phyloP scores from a whole-genome alignment of 2,113 vertebrate genomes.

The Anolis carolinensis region DNA sequence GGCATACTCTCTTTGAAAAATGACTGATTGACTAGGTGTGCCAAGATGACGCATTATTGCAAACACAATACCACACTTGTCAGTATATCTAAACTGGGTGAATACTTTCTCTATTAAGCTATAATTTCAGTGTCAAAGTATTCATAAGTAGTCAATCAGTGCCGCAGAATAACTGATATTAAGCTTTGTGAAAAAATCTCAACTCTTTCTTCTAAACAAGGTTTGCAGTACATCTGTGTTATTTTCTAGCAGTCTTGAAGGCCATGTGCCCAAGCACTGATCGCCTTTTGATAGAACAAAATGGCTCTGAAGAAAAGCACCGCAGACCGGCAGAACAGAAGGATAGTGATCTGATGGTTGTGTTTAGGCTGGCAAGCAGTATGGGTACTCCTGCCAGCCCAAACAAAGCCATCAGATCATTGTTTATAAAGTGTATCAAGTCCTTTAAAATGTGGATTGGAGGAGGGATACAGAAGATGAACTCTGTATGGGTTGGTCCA shows the following conservation, averaged over 20 bases:
- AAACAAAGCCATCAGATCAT: constrained; percentile 40
- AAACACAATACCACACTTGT: not conserved
- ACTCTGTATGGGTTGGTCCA: constrained; percentile 14
- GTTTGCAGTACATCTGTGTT: constrained; percentile 11
- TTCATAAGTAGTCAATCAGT: not conserved
- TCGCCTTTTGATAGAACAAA: not conserved
- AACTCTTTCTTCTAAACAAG: constrained; percentile 38
- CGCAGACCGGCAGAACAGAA: constrained; percentile 27
- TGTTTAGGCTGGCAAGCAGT: constrained; percentile 5
- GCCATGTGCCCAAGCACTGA: not conserved
- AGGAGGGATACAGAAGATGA: not conserved
- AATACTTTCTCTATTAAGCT: not conserved
- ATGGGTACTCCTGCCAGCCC: not conserved
- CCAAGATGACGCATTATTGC: not conserved
- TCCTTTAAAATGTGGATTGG: constrained; percentile 17
- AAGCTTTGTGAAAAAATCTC: not conserved
- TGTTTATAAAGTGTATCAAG: constrained; percentile 26
- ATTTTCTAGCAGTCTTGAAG: constrained; percentile 24
- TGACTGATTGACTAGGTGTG: not conserved
- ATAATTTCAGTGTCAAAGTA: constrained; percentile 25
- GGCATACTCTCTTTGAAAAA: not conserved
- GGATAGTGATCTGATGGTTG: constrained; percentile 1
- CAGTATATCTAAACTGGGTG: not conserved
- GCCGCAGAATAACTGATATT: no score
- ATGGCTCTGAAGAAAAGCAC: constrained; percentile 34